These are phyloP conservation scores for Pyrocoelia pectoralis DNA, from an alignment of 2,888 invertebrate species.

Conservation along the genomic window DNA sequence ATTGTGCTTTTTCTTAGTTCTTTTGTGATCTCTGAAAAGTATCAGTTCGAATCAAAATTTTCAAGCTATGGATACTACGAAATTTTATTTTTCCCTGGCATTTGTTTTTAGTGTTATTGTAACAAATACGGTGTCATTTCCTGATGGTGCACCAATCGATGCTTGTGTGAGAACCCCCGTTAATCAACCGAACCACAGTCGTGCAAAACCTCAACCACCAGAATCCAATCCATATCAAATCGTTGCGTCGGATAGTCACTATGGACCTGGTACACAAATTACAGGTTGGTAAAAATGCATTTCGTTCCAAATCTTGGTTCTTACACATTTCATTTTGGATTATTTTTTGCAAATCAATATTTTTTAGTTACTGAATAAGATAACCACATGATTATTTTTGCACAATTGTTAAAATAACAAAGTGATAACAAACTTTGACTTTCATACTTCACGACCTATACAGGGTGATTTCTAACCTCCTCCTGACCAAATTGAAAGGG, in stretches of 20 bases:
- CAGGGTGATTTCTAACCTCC: too few species aligned
- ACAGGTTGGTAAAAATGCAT: slow-evolving; percentile 64
- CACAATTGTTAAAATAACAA: too few species aligned
- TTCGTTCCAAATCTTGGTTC: not conserved
- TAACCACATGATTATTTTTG: too few species aligned
- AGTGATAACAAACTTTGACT: too few species aligned
- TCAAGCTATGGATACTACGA: not conserved
- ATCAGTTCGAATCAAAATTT: slow-evolving; percentile 2
- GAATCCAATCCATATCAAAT: slow-evolving; percentile 73
- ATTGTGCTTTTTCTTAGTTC: slow-evolving; percentile 33
- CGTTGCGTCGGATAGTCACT: slow-evolving; percentile 69
- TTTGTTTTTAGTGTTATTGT: slow-evolving; percentile 11
- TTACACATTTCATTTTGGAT: too few species aligned
- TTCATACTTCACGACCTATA: too few species aligned
- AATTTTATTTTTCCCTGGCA: not conserved
- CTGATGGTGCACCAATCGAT: slow-evolving; percentile 84
- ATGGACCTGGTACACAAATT: slow-evolving; percentile 74
- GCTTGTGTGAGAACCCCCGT: slow-evolving; percentile 79
- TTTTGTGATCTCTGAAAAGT: slow-evolving; percentile 20
- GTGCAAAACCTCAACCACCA: slow-evolving; percentile 71
- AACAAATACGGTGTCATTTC: slow-evolving; percentile 63
- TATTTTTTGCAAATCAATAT: too few species aligned
- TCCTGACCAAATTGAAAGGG: too few species aligned
- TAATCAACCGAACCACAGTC: slow-evolving; percentile 81
- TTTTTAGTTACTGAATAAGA: too few species aligned